Conservation (phyloP, 1,140 invertebrate species). For the Helicoverpa zea region DNA sequence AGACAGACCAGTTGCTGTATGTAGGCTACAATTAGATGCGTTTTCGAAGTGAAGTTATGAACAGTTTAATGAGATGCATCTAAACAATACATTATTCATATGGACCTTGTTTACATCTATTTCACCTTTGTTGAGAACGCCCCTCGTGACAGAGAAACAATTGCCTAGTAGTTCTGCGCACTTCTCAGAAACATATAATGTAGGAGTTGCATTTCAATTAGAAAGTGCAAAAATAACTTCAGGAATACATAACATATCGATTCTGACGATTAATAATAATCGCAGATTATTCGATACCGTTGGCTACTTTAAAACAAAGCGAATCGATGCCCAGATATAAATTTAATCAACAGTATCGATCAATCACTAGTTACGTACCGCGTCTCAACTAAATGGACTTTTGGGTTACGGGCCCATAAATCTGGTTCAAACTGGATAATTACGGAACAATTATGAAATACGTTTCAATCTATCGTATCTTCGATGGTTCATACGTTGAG, state of each 20-base stretch:
- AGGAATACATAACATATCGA: neutral
- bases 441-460: slow-evolving; percentile 60
- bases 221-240: neutral
- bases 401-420: slow-evolving; percentile 60
- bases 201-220: neutral
- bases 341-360: slow-evolving; percentile 44
- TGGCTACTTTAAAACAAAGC: slow-evolving; percentile 4
- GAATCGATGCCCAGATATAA: slow-evolving; percentile 19
- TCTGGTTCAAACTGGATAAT: slow-evolving; percentile 61
- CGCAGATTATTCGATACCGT: neutral
- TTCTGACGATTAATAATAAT: too few relatives aligned
- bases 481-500: slow-evolving; percentile 46
- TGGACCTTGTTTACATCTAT: slow-evolving; percentile 45
- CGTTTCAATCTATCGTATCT: slow-evolving; percentile 53
- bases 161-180: neutral
- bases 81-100: slow-evolving; percentile 52
- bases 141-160: slow-evolving; percentile 7
- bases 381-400: slow-evolving; percentile 50
- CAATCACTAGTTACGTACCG: slow-evolving; percentile 39
- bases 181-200: neutral
- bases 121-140: slow-evolving; percentile 27
- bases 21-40: slow-evolving; percentile 50
- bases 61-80: slow-evolving; percentile 41
- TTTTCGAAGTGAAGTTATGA: slow-evolving; percentile 49
- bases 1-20: slow-evolving; percentile 17